Conservation (phyloP, 37 sponge, comb jelly and placozoan genomes). For the Axinella damicornis region DNA sequence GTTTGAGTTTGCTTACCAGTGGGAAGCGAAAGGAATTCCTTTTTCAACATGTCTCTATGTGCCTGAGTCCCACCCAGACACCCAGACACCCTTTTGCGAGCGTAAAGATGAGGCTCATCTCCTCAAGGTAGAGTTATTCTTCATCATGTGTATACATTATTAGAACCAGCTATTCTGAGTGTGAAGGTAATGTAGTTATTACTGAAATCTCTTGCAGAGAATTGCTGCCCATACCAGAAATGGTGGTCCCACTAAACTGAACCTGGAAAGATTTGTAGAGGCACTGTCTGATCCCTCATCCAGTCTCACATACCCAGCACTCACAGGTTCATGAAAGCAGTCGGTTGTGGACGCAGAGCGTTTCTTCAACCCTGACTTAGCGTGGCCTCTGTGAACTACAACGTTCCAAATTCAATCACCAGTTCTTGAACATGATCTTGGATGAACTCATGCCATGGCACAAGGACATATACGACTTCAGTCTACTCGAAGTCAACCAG, state of each 20-base stretch:
- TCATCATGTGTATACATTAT: too few relatives aligned
- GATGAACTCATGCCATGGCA: conserved; percentile 55
- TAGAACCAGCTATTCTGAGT: neutral
- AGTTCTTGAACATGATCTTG: conserved; percentile 26
- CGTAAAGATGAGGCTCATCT: conserved; percentile 42
- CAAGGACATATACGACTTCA: conserved; percentile 4
- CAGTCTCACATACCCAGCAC: conserved; percentile 29
- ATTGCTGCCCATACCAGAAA: neutral
- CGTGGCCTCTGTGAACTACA: conserved; percentile 29
- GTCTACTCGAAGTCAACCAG: conserved; percentile 28
- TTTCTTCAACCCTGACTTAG: conserved; percentile 6
- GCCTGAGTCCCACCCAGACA: conserved; percentile 10
- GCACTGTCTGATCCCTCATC: conserved; percentile 35
- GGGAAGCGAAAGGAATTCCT: conserved; percentile 14
- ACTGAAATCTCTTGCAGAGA: conserved; percentile 18
- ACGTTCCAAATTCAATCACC: conserved; percentile 25
- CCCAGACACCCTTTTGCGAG: conserved; percentile 11
- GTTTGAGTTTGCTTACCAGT: neutral
- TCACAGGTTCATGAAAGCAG: conserved; percentile 44
- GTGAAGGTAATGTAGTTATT: neutral
- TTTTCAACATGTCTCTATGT: conserved; percentile 1
- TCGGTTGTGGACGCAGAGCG: conserved; percentile 25
- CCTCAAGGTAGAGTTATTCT: conserved; percentile 30
- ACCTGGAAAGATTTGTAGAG: conserved; percentile 25
- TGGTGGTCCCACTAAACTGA: conserved; percentile 6